Conservation (phyloP, 2,797 vertebrate species). For the Spinibarbus caldwelli region DNA sequence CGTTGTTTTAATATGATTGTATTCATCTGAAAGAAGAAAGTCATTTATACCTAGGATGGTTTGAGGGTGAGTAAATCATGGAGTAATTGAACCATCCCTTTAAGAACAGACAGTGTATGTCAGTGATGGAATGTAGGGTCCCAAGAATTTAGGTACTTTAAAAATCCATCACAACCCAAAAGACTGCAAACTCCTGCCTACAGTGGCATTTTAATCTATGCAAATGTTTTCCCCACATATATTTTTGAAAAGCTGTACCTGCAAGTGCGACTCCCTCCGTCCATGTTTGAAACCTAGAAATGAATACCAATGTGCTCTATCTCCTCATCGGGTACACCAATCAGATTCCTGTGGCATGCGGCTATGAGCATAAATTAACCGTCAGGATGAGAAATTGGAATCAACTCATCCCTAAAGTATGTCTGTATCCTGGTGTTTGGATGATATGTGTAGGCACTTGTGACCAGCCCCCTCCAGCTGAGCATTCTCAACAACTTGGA, state of each 20-base stretch:
- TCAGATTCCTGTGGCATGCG: slow-evolving; percentile 17
- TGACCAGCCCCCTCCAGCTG: slow-evolving; percentile 69
- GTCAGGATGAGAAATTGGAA: slow-evolving; percentile 55
- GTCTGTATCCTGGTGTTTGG: slow-evolving; percentile 58
- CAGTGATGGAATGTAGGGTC: neutral
- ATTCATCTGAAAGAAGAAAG: neutral
- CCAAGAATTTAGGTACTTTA: neutral
- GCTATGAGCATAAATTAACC: slow-evolving; percentile 62
- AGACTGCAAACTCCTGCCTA: neutral
- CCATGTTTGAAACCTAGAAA: neutral
- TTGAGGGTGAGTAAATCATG: neutral
- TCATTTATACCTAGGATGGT: neutral
- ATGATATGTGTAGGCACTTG: slow-evolving; percentile 63
- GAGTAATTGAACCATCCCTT: no score
- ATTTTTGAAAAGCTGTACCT: neutral
- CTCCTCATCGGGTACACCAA: slow-evolving; percentile 15
- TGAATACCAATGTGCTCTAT: neutral
- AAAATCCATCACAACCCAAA: neutral
- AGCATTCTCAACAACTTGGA: slow-evolving; percentile 65
- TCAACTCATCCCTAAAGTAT: slow-evolving; percentile 48
- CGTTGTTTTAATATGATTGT: no score
- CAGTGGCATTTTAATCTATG: neutral
- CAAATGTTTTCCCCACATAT: neutral
- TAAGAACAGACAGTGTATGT: neutral
- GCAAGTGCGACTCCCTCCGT: neutral